Base-by-base conservation (phyloP, 2,113 vertebrate species). In the Ceuthmochares aereus region DNA sequence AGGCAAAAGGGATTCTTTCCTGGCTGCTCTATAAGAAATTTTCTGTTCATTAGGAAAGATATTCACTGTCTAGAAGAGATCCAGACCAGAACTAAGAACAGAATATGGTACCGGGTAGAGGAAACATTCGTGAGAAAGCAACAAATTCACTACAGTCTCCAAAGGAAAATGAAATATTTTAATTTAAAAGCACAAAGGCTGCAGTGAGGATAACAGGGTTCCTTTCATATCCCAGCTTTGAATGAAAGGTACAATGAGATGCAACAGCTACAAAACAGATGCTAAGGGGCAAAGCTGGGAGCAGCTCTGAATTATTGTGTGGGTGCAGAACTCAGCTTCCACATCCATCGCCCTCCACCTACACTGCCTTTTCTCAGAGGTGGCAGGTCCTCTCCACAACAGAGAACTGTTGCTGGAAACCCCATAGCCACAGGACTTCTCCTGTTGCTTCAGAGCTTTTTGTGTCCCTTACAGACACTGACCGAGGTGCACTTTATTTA, bases 11-110 rank as follows among this genome's bases (percentile, higher is more conserved):
- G 26, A 90, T 83, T 88, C 66, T 87, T 87, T 82, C 74, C 69
- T 73, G 60, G 69, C 77, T 87, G 87, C 77, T 91, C 82, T 83
- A 91, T 34, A 83, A 91, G 90, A 91, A 90, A 85, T 69, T 52
- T 64, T 73, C 55, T 77, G 43, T 64, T 84, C 54, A 64, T 12
- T 49, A 37, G 23, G 67, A 94, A 88, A 88, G 55, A 67, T 30
- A 69, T 51, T 52, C 26, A 14, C 55, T 30, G 30, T 13, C 81
- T 58, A 80, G 66, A 78, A 80, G 45, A 85, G 63, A 83, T 83
- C 32, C 29, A 73, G 55, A 60, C 10, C 59, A 68, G 14, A 73
- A 43, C 13, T n/a, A 64, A 60, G 54, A 52, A 20, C 3, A 75
- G 42, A 87, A 40, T 25, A 62, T 4, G 29, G 32, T 21, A 68